These are phyloP conservation scores for Lagopus leucura DNA, from an alignment of 2,113 vertebrate species.

Conservation along the genomic window DNA sequence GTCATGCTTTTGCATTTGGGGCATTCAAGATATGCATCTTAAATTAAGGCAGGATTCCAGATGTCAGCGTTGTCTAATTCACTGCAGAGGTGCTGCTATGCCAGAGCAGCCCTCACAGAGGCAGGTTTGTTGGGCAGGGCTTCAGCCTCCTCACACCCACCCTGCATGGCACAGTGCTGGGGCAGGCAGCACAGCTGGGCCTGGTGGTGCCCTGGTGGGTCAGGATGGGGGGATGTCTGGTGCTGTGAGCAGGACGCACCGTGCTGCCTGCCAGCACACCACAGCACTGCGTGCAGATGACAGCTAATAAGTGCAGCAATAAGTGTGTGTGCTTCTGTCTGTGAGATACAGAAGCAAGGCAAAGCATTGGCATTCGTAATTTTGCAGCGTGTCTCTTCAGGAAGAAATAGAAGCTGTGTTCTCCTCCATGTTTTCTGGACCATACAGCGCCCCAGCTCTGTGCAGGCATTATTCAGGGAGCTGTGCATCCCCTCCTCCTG, in stretches of 20 bases:
- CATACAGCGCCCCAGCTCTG: not conserved
- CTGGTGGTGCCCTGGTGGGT: not conserved
- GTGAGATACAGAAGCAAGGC: not conserved
- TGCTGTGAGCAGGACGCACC: not conserved
- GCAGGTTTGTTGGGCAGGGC: not conserved
- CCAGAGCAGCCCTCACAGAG: not conserved
- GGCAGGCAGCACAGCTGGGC: not conserved
- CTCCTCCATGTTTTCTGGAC: not conserved
- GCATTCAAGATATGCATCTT: not conserved
- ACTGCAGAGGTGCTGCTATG: not conserved
- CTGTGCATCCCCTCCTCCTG: not conserved
- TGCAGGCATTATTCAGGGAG: not conserved
- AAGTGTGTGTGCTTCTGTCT: not conserved
- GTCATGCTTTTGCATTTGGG: conserved; percentile 1
- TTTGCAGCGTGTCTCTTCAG: not conserved
- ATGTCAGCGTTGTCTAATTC: not conserved
- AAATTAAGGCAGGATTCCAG: not conserved
- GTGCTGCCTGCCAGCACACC: not conserved
- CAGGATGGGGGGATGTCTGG: not conserved
- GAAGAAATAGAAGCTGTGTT: rapidly evolving
- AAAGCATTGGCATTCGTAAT: not conserved
- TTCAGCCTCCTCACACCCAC: not conserved
- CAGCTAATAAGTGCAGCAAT: not conserved
- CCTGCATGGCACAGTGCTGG: not conserved
- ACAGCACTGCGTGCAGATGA: not conserved